Evolutionary conservation across 2,888 invertebrate genomes (phyloP).

Genomic region (Gasteruption jaculator): DNA sequence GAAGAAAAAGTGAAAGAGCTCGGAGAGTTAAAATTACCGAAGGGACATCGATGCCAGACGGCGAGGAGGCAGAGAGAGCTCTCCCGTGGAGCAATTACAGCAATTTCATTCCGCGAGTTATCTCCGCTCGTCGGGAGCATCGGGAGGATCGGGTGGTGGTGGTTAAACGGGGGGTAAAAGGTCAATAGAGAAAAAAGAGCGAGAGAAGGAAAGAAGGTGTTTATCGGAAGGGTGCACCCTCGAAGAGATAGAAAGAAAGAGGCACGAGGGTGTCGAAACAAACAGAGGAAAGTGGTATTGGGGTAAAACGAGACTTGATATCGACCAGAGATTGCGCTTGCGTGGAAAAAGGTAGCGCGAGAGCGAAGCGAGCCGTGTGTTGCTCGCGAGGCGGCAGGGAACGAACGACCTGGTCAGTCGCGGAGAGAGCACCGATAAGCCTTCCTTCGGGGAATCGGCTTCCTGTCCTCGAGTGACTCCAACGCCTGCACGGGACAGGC

Average conservation of each 20-base stretch:
- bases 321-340: constrained; percentile 47
- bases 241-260: constrained; percentile 12
- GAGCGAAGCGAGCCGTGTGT: constrained; percentile 27
- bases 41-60: constrained; percentile 38
- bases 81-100: constrained; percentile 6
- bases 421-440: constrained; percentile 20
- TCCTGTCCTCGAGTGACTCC: constrained; percentile 35
- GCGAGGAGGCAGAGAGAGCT: constrained; percentile 1
- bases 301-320: constrained; percentile 28
- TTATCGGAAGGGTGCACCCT: constrained; percentile 14
- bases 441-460: constrained; percentile 9
- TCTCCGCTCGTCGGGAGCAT: too few species aligned
- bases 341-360: constrained; percentile 43
- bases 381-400: constrained; percentile 19
- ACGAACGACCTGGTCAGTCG: constrained; percentile 22
- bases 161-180: not conserved
- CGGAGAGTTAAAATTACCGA: constrained; percentile 24
- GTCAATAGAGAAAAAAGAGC: constrained; percentile 6
- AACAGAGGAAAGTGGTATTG: constrained; percentile 12
- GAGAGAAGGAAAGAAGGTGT: constrained; percentile 15
- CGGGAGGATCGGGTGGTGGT: not conserved
- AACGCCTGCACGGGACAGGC: constrained; percentile 37
- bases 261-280: constrained; percentile 6
- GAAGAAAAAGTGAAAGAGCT: too few species aligned
- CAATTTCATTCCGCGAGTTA: not conserved